phyloP scores from a whole-genome alignment of 2,113 vertebrate genomes.

The Setophaga petechia region DNA sequence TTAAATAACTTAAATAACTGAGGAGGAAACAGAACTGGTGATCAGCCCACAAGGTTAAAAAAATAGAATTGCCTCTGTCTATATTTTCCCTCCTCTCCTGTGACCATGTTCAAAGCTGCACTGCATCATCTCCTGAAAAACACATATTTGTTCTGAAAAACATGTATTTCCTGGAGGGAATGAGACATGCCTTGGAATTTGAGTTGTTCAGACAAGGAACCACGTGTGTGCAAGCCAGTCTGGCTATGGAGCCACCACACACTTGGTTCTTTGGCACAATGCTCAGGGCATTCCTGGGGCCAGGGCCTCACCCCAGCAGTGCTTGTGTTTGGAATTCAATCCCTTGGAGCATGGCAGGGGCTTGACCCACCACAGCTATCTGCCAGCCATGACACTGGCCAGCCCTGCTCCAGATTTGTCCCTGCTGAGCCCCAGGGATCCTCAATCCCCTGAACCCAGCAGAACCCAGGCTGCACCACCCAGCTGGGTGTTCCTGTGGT shows the following conservation, averaged over 20 bases:
- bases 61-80: not conserved
- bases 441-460: not conserved
- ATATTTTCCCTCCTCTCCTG: not conserved
- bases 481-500: not conserved
- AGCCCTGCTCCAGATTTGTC: not conserved
- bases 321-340: not conserved
- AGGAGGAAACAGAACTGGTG: not conserved
- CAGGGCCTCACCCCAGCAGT: not conserved
- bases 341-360: not conserved
- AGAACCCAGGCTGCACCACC: not conserved
- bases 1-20: not conserved
- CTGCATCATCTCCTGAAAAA: not conserved
- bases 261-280: not conserved
- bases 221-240: no score
- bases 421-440: not conserved
- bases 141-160: not conserved
- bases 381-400: not conserved
- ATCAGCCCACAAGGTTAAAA: not conserved
- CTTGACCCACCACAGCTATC: not conserved
- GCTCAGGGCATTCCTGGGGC: fast-evolving
- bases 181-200: not conserved
- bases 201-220: not conserved
- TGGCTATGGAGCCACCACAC: fast-evolving
- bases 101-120: not conserved
- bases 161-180: not conserved